A percentile compares a stretch with the other conserved stretches of the same genome.
Evolutionary conservation across 2,797 vertebrate genomes (phyloP).

Genomic region (Hybognathus amarus): DNA sequence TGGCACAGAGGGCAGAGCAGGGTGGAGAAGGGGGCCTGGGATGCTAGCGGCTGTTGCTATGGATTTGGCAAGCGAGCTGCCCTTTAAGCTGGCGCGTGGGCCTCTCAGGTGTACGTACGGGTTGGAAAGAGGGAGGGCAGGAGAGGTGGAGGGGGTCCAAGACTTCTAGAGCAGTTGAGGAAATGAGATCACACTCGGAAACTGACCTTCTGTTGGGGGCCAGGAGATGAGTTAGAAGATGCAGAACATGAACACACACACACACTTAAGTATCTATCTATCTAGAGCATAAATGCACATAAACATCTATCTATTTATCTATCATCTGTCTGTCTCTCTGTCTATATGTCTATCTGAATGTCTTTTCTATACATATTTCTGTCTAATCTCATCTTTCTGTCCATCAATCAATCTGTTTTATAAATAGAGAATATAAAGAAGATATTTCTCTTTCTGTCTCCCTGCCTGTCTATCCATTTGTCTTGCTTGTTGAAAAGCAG

Average conservation of each 20-base stretch:
- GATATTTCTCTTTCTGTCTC: neutral
- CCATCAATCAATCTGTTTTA: neutral
- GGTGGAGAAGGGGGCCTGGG: slow-evolving; percentile 11
- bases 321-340: neutral
- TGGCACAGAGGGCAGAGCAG: slow-evolving; percentile 33
- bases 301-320: neutral
- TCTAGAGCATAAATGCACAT: too few species aligned
- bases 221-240: neutral
- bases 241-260: neutral
- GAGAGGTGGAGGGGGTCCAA: slow-evolving; percentile 21
- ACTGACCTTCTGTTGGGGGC: slow-evolving; percentile 8
- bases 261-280: too few species aligned
- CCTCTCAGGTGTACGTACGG: slow-evolving; percentile 19
- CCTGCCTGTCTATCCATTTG: neutral
- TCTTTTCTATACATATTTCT: too few species aligned
- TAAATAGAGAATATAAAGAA: neutral
- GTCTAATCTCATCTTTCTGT: neutral
- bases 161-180: slow-evolving; percentile 11
- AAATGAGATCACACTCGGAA: slow-evolving; percentile 30
- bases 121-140: slow-evolving; percentile 1
- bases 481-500: neutral
- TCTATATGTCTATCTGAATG: too few species aligned
- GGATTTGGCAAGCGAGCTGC: slow-evolving; percentile 36
- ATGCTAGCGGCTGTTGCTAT: slow-evolving; percentile 24
- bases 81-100: slow-evolving; percentile 23